Conservation (phyloP, 1,140 invertebrate species). For the Frieseomelitta varia region DNA sequence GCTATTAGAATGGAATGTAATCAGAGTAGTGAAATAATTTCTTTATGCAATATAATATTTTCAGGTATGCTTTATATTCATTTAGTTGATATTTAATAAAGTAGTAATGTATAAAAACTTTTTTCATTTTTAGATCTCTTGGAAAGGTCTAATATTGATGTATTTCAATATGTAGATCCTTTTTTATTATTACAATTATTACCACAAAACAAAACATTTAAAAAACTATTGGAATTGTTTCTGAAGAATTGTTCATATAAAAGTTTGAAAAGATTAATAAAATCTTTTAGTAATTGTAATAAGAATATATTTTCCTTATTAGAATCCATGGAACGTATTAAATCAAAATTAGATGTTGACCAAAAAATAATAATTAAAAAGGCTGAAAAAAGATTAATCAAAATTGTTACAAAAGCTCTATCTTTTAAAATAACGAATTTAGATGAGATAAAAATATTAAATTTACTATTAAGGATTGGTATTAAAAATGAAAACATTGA, state of each 20-base stretch:
- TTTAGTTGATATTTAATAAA: constrained; percentile 2
- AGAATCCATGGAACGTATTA: constrained; percentile 62
- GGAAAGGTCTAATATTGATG: constrained; percentile 57
- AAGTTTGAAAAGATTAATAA: constrained; percentile 57
- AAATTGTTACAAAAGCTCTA: constrained; percentile 53
- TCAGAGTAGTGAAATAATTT: constrained; percentile 45
- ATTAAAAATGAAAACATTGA: constrained; percentile 44
- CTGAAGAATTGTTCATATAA: constrained; percentile 53
- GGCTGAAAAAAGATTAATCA: constrained; percentile 57
- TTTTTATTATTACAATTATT: constrained; percentile 55
- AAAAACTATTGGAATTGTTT: constrained; percentile 60
- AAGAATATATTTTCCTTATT: constrained; percentile 52
- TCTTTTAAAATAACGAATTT: constrained; percentile 34
- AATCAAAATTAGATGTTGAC: constrained; percentile 57
- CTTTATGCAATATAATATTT: constrained; percentile 65
- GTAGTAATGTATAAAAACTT: background rate
- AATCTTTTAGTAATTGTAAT: constrained; percentile 34
- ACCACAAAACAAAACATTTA: constrained; percentile 42
- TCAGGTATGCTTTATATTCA: constrained; percentile 60
- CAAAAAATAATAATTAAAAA: constrained; percentile 64
- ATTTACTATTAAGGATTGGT: constrained; percentile 55
- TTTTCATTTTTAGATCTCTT: constrained; percentile 56
- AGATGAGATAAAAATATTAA: constrained; percentile 59
- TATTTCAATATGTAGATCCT: constrained; percentile 65
- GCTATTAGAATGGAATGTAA: constrained; percentile 66